Evolutionary conservation across 1,140 invertebrate species (phyloP).

Genomic region (Sitophilus oryzae): DNA sequence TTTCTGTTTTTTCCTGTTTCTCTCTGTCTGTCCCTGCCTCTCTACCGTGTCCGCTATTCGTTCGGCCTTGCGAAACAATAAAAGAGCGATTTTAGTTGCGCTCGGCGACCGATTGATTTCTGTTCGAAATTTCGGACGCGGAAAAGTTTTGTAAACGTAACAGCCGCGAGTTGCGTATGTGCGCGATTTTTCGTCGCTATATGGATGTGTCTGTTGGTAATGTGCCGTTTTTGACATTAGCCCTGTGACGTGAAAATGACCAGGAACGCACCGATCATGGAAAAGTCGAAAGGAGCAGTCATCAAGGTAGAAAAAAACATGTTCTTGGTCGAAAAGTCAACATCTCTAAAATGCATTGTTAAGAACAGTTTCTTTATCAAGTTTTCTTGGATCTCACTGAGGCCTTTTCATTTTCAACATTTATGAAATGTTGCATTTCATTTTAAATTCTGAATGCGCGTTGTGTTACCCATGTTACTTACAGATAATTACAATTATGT

Average conservation of each 20-base stretch:
- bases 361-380: too few species aligned
- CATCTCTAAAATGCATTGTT: too few species aligned
- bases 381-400: too few species aligned
- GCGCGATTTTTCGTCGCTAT: constrained; percentile 4
- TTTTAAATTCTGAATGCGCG: too few species aligned
- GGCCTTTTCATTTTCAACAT: too few species aligned
- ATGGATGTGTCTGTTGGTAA: too few species aligned
- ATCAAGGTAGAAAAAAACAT: constrained; percentile 10
- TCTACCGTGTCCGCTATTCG: constrained; percentile 12
- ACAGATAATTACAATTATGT: too few species aligned
- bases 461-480: too few species aligned
- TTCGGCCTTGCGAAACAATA: constrained; percentile 21
- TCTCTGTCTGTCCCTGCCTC: too few species aligned
- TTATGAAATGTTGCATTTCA: too few species aligned
- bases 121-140: constrained; percentile 1
- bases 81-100: constrained; percentile 19
- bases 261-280: constrained; percentile 3
- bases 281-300: constrained; percentile 8
- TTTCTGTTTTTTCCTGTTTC: too few species aligned
- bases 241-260: constrained; percentile 8
- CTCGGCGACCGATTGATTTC: constrained; percentile 18
- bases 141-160: background rate
- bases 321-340: too few species aligned
- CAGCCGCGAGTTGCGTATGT: background rate
- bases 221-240: background rate